These are phyloP conservation scores for Prionace glauca DNA, from an alignment of 2,797 vertebrate genomes.

Conservation along the genomic window DNA sequence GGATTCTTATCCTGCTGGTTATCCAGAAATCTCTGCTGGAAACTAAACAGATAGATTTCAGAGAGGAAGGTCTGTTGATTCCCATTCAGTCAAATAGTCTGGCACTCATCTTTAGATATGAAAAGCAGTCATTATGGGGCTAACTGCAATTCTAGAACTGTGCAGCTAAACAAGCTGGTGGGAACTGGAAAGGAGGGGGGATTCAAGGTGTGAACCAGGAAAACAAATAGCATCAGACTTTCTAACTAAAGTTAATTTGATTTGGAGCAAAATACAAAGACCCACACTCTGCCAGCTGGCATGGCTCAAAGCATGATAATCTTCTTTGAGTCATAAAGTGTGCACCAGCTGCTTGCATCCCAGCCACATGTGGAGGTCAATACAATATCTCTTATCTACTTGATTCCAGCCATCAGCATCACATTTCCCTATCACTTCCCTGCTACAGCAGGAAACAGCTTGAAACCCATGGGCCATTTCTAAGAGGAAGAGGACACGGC, in stretches of 20 bases:
- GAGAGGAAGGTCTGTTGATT: not conserved
- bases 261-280: not conserved
- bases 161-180: not conserved
- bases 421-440: not conserved
- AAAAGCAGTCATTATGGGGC: not conserved
- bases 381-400: not conserved
- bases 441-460: not conserved
- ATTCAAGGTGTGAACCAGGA: not conserved
- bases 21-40: not conserved
- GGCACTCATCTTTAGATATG: not conserved
- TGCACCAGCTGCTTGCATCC: not conserved
- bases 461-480: not conserved
- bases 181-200: not conserved
- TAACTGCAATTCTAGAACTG: not conserved
- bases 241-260: not conserved
- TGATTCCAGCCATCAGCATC: not conserved
- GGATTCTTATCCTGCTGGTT: not conserved
- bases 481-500: not conserved
- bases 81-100: not conserved
- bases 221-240: not conserved
- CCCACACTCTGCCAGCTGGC: not conserved
- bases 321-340: not conserved
- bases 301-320: not conserved
- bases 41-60: no score
- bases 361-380: not conserved